Base-by-base conservation (phyloP, 1,140 invertebrate genomes). In the Globodera rostochiensis region DNA sequence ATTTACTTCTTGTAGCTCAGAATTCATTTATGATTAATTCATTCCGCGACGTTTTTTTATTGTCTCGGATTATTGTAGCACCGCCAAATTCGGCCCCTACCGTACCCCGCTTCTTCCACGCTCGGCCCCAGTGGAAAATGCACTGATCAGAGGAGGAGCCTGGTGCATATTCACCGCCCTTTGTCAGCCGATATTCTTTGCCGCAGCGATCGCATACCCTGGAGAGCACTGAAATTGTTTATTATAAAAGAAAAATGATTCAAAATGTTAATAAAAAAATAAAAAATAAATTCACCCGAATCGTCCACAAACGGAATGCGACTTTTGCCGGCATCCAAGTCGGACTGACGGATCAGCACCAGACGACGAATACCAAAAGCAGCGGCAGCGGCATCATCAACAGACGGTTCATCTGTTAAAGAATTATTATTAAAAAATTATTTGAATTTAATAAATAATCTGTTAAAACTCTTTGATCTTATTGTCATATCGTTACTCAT, bases 101-200 rank as follows among this genome's bases (percentile, higher is more conserved):
- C 1, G 36, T 84, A 83, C 80, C 70, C 9, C 74, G 57, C 57
- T 66, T 82, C 77, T 90, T 91, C 89, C 91, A 89, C 53, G 93
- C 86, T 82, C 94, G 94, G 6, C 94, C 95, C 92, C 93, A 95
- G 87, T 97, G 95, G 88, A 95, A 94, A 0, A 91, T 78, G 90
- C 95, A 97, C 36, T 92, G 90, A 73, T 95, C 93, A 49, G 92
- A 88, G 0, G 91, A 91, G 4, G 93, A 84, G 15, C 57, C 74
- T 1, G 25, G 9, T 9, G 36, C 13, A 87, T 94, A 94, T 83
- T 93, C 92, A 21, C 93, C 93, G 47, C 92, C 91, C 21, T 91
- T 91, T 4, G 90, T 90, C 45, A 94, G 92, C 81, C 92, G 91
- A 88, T 95, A 96, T 47, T 91, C 91, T 82, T 92, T 92, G 49